phyloP scores from a whole-genome alignment of 2,888 invertebrate genomes.

The Clepsis dumicolana region DNA sequence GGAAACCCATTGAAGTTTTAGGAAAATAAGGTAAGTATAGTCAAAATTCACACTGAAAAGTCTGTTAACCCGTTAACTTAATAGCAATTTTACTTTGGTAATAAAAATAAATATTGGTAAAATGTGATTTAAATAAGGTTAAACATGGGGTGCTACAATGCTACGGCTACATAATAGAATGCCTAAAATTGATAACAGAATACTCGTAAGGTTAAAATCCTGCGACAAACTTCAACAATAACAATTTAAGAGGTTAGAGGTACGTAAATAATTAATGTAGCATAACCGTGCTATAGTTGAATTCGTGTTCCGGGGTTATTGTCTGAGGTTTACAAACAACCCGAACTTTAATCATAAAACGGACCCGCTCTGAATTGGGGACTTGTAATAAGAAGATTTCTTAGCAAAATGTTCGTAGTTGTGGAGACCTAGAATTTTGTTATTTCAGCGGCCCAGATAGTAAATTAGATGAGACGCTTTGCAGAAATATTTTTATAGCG shows the following conservation, averaged over 20 bases:
- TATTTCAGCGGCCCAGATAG: constrained; percentile 17
- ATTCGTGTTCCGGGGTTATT: constrained; percentile 62
- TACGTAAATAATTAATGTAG: constrained; percentile 71
- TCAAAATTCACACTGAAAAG: background rate
- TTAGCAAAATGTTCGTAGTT: constrained; percentile 21
- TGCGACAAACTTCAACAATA: constrained; percentile 16
- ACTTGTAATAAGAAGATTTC: constrained; percentile 40
- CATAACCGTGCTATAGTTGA: constrained; percentile 54
- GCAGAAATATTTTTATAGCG: constrained; percentile 6
- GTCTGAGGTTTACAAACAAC: constrained; percentile 63
- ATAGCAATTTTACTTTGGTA: background rate
- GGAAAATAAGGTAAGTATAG: background rate
- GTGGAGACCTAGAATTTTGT: constrained; percentile 16
- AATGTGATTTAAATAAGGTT: too few relatives aligned
- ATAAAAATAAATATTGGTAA: too few relatives aligned
- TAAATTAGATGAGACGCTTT: constrained; percentile 11
- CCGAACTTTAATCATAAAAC: constrained; percentile 70
- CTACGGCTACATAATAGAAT: too few relatives aligned
- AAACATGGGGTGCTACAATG: too few relatives aligned
- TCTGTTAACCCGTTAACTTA: background rate
- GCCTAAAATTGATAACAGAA: background rate
- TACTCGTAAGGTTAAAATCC: background rate
- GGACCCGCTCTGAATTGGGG: constrained; percentile 51
- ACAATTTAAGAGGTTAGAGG: constrained; percentile 37
- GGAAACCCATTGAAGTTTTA: background rate